Conservation (phyloP, 2,797 vertebrate genomes). For the Melanotaenia boesemani region DNA sequence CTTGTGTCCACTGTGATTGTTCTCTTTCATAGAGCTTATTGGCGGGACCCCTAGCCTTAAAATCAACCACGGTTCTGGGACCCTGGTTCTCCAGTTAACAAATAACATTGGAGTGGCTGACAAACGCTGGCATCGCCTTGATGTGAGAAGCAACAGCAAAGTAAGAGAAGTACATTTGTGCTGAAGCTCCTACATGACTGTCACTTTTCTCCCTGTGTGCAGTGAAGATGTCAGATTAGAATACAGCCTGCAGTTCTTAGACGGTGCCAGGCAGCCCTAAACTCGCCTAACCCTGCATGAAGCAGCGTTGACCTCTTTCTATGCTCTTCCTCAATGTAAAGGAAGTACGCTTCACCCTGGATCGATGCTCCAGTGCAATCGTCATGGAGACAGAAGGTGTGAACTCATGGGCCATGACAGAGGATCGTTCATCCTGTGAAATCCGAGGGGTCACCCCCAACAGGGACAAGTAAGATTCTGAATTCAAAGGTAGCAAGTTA, state of each 20-base stretch:
- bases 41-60: constrained; percentile 84
- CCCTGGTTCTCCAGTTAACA: constrained; percentile 83
- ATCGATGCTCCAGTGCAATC: constrained; percentile 82
- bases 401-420: constrained; percentile 84
- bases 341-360: constrained; percentile 86
- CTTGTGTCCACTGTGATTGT: background rate
- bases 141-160: constrained; percentile 86
- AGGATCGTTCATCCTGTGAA: constrained; percentile 87
- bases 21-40: constrained; percentile 80
- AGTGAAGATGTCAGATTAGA: constrained; percentile 5
- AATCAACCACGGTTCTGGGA: constrained; percentile 85
- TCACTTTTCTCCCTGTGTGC: background rate
- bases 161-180: constrained; percentile 64
- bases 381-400: constrained; percentile 87
- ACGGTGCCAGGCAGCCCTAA: background rate
- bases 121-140: constrained; percentile 87
- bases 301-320: constrained; percentile 42
- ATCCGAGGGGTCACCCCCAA: constrained; percentile 81
- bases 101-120: constrained; percentile 82
- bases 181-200: background rate
- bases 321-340: constrained; percentile 64
- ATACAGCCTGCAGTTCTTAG: background rate
- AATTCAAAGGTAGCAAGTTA: constrained; percentile 17
- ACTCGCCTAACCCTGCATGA: constrained; percentile 13
- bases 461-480: constrained; percentile 76